Evolutionary conservation across 2,888 invertebrate genomes (phyloP), one percentile per base, ranked within the genome.

Genomic region (Orthonevra nobilis): DNA sequence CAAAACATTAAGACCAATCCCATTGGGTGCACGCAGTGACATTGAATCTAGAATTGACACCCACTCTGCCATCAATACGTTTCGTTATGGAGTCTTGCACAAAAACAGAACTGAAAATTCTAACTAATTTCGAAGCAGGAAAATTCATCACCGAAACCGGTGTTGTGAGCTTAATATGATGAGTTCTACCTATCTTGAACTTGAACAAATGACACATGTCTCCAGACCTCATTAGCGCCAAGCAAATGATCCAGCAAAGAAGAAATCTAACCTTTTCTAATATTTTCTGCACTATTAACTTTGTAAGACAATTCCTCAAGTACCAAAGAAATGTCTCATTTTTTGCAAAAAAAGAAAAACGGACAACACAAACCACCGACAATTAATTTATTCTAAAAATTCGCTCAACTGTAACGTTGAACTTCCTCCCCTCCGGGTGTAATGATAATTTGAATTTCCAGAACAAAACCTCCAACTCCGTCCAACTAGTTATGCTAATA

Each of bases 31-130:
- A 32, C 36, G 23, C 42, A 42, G 48, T 60, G 79, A 68, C 79
- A 79, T 79, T 79, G 79, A 79, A 73, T 48, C 26, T 23, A 54
- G 12, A 23, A 58, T 44, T 66, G 46, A 66, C 60, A 60, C 60
- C 73, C 48, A 61, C 20, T 48, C 23, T 48, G 7, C 10, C 46
- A 54, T 32, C 30, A 9, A 42, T 48, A 56, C 28, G 23, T 5
- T 28, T 36, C 73, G 79, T 79, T 79, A 58, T 72, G 77, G 77
- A 17, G 60, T 60, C 28, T 42, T 79, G 79, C 73, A 79, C 79
- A 79, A 54, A 50, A 61, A 79, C 66, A 79, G 61, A 68, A 46
- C 46, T 23, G 3, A 2, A 34, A n/a, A n/a, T n/a, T n/a, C n/a
- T n/a, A n/a, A n/a, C n/a, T n/a, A n/a, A n/a, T n/a, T n/a, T n/a